Conservation (phyloP, 2,888 invertebrate species). For the Diarsia mendica region DNA sequence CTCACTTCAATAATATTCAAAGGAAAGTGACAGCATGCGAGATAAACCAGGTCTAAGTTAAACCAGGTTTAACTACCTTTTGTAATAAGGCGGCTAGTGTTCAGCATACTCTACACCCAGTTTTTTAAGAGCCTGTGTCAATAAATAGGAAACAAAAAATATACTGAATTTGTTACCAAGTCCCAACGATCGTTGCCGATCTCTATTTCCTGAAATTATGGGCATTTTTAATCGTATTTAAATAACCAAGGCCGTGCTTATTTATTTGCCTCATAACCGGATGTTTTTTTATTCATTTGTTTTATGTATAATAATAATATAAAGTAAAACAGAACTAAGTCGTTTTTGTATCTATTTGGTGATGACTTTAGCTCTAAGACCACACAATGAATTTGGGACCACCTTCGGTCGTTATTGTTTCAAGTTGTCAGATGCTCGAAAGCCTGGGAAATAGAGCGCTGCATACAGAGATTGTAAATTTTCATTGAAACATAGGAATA, state of each 20-base stretch:
- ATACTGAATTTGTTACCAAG: too few relatives aligned
- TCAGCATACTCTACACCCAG: not conserved
- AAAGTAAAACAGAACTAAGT: not conserved
- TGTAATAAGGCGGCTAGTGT: too few relatives aligned
- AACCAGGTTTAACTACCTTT: too few relatives aligned
- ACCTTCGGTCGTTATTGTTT: not conserved
- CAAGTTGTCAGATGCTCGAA: too few relatives aligned
- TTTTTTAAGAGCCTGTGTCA: not conserved
- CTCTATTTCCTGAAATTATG: not conserved
- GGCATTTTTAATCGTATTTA: not conserved
- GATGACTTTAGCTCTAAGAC: not conserved
- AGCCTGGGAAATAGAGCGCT: too few relatives aligned
- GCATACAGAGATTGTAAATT: too few relatives aligned
- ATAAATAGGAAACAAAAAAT: not conserved
- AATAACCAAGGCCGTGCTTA: conserved; percentile 7
- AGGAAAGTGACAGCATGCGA: too few relatives aligned
- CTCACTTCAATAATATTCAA: too few relatives aligned
- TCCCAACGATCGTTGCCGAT: not conserved
- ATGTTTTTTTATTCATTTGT: conserved; percentile 22
- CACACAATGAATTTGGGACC: not conserved
- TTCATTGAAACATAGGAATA: too few relatives aligned
- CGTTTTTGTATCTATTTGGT: not conserved
- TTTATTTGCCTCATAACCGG: conserved; percentile 7
- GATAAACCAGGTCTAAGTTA: too few relatives aligned
- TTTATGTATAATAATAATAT: not conserved